Evolutionary conservation across 2,797 vertebrate species (phyloP).

Genomic region (Phoebastria nigripes): DNA sequence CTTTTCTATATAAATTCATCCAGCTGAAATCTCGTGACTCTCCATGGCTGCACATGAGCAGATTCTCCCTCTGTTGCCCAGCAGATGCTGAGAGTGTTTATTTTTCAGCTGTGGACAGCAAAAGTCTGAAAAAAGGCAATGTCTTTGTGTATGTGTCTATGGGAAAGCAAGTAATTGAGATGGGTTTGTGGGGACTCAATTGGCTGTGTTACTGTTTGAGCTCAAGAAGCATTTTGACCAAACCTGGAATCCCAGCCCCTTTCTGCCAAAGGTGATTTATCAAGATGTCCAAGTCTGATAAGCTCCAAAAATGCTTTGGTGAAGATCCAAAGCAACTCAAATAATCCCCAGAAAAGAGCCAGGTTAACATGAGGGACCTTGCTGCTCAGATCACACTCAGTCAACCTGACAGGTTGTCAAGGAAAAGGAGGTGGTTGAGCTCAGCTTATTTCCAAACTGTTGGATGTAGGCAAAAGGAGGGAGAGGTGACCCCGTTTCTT

Average conservation of each 20-base stretch:
- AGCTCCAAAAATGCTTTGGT: not conserved
- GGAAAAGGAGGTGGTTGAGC: not conserved
- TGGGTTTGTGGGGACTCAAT: not conserved
- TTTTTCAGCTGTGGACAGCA: not conserved
- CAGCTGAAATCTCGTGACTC: not conserved
- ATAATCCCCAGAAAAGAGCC: not conserved
- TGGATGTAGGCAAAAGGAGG: not conserved
- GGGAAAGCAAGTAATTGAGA: not conserved
- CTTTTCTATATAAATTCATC: slow-evolving; percentile 34
- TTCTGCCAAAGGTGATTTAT: not conserved
- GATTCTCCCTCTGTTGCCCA: not conserved
- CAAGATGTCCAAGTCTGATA: not conserved
- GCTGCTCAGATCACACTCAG: not conserved
- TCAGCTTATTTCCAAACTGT: not conserved
- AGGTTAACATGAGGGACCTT: not conserved
- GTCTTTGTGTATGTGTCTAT: not conserved
- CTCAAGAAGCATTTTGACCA: not conserved
- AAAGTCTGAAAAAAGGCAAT: not conserved
- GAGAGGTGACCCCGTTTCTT: not conserved
- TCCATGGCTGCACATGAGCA: not conserved
- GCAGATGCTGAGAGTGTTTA: not conserved
- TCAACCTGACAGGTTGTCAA: not conserved
- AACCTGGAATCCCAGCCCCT: not conserved
- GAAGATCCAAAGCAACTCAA: not conserved
- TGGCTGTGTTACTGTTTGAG: not conserved